Base-by-base conservation (phyloP, 2,888 invertebrate species). In the Drosophila nigritarsus region DNA sequence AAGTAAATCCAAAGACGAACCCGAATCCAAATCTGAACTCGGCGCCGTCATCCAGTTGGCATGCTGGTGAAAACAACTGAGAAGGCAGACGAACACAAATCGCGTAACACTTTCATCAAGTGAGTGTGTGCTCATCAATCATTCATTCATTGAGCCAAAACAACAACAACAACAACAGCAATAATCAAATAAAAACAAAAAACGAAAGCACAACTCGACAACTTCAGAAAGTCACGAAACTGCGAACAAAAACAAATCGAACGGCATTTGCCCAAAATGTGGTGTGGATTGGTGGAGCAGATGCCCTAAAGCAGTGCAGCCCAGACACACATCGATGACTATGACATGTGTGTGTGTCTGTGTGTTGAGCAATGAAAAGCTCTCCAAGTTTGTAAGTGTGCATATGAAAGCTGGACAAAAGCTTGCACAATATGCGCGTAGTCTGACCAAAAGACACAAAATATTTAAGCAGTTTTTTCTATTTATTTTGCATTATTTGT, bases 41-140 rank as follows among this genome's bases (percentile, higher is more conserved):
- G 20, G 53, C 24, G 56, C 55, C 45, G 32, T 40, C 13, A n/a
- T 15, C n/a, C 29, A 55, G 27, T 40, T 27, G n/a, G 29, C 29
- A 15, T 40, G 24, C 64, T 11, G 65, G 64, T 63, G 45, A 75
- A 54, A 36, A 30, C 61, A 34, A 34, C 15, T 49, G 51, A 36
- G 53, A 34, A 51, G 64, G 49, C 65, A 69, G 67, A 70, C 65
- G 74, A 70, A 54, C 65, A 75, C 59, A 75, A 75, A 75, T 65
- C 71, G 75, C 75, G 79, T 75, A 78, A 75, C 80, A 79, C 78
- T 78, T 78, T 78, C 78, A 75, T 71, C 75, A 67, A 75, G 56
- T 65, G 79, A 73, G 65, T 75, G 64, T 78, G 56, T 78, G 75
- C 80, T 65, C 80, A 79, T 79, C 80, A 78, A 79, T 78, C 78